Evolutionary conservation across 2,113 vertebrate species (phyloP).

Genomic region (Illadopsis cleaveri): DNA sequence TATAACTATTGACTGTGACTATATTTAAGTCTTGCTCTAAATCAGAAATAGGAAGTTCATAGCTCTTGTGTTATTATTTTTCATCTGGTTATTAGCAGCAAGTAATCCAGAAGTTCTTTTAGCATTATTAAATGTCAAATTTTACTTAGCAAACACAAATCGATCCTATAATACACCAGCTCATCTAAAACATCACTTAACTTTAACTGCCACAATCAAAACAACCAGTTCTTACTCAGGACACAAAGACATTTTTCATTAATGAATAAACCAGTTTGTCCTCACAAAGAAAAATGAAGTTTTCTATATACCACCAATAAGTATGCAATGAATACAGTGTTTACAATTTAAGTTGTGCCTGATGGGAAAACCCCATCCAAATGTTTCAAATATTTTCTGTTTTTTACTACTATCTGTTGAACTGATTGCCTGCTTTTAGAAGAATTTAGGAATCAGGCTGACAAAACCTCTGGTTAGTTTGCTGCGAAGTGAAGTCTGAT

Average conservation of each 20-base stretch:
- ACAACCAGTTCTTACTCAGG: not conserved
- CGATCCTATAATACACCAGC: not conserved
- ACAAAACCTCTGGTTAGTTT: not conserved
- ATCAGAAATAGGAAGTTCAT: not conserved
- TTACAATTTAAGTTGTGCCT: not conserved
- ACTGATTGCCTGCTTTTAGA: not conserved
- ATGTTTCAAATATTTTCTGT: not conserved
- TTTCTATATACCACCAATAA: not conserved
- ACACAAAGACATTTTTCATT: not conserved
- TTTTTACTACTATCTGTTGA: not conserved
- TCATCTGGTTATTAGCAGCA: not conserved
- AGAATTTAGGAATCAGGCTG: not conserved
- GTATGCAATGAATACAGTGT: not conserved
- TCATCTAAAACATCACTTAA: not conserved
- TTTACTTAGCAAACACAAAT: not conserved
- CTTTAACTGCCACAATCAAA: not conserved
- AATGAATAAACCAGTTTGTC: not conserved
- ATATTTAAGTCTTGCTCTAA: not conserved
- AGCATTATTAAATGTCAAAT: not conserved
- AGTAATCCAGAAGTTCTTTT: not conserved
- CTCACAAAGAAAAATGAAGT: not conserved
- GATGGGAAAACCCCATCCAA: not conserved
- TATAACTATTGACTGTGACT: not conserved
- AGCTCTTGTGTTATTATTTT: not conserved
- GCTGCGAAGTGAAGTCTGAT: not conserved